Evolutionary conservation across 2,888 invertebrate species (phyloP).

Genomic region (Sussaba pulchella): DNA sequence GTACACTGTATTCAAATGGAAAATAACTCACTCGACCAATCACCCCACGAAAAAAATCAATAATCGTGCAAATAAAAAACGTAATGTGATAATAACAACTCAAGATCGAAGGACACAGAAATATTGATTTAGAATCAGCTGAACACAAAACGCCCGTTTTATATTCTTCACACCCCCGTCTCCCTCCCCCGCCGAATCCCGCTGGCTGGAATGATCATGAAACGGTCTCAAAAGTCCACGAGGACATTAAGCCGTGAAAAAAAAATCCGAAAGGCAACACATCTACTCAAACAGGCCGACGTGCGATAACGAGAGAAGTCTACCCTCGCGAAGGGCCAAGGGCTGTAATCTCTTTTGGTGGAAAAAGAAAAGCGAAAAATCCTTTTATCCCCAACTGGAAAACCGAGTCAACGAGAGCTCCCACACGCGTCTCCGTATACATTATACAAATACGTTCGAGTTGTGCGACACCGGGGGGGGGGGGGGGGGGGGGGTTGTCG

Average conservation of each 20-base stretch:
- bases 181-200: neutral
- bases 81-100: too few species aligned
- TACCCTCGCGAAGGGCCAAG: constrained; percentile 8
- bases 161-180: too few species aligned
- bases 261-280: constrained; percentile 25
- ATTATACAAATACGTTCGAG: constrained; percentile 40
- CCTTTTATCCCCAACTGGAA: constrained; percentile 19
- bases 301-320: constrained; percentile 37
- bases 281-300: constrained; percentile 28
- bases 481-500: constrained; percentile 55
- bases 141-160: too few species aligned
- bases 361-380: constrained; percentile 7
- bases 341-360: constrained; percentile 46
- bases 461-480: constrained; percentile 55
- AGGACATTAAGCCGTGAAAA: constrained; percentile 28
- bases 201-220: constrained; percentile 17
- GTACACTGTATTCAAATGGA: too few species aligned
- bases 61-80: too few species aligned
- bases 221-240: constrained; percentile 9
- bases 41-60: too few species aligned
- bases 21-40: too few species aligned
- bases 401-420: constrained; percentile 24
- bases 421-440: constrained; percentile 19
- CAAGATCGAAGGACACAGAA: too few species aligned
- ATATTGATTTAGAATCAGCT: too few species aligned